These are phyloP conservation scores for Cylloceria caligata DNA, from an alignment of 2,888 invertebrate species.

Conservation along the genomic window DNA sequence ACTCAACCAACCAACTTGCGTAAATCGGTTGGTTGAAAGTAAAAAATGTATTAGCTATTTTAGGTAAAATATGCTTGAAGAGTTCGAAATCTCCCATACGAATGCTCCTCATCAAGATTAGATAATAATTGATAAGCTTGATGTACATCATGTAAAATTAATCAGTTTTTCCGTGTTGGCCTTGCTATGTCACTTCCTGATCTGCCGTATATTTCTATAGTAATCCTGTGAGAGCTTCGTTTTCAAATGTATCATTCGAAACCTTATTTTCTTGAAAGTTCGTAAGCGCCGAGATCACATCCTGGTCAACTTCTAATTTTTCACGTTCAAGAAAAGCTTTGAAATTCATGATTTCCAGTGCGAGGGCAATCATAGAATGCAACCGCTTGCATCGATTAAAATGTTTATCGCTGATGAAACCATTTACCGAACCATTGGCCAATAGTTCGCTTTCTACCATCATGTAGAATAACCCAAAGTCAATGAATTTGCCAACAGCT, in stretches of 20 bases:
- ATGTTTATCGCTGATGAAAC: no score
- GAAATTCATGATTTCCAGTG: slow-evolving; percentile 10
- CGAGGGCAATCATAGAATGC: neutral
- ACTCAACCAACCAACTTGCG: slow-evolving; percentile 76
- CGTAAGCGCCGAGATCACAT: slow-evolving; percentile 2
- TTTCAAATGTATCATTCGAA: slow-evolving; percentile 22
- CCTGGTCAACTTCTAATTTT: slow-evolving; percentile 44
- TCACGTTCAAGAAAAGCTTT: neutral
- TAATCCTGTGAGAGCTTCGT: slow-evolving; percentile 50
- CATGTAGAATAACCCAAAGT: no score
- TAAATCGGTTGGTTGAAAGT: slow-evolving; percentile 79
- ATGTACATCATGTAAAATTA: slow-evolving; percentile 77
- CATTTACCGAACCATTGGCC: no score
- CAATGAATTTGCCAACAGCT: no score
- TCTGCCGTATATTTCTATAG: slow-evolving; percentile 68
- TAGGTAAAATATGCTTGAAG: slow-evolving; percentile 72
- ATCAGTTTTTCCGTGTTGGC: slow-evolving; percentile 76
- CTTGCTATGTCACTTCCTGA: slow-evolving; percentile 69
- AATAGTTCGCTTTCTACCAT: no score
- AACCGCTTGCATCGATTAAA: no score
- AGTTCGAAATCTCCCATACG: slow-evolving; percentile 75
- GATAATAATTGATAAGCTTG: slow-evolving; percentile 74
- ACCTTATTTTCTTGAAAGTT: neutral
- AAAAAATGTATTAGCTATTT: slow-evolving; percentile 79
- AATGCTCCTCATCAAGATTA: slow-evolving; percentile 73